Base-by-base conservation (phyloP, 2,113 vertebrate species). In the Tiliqua scincoides region DNA sequence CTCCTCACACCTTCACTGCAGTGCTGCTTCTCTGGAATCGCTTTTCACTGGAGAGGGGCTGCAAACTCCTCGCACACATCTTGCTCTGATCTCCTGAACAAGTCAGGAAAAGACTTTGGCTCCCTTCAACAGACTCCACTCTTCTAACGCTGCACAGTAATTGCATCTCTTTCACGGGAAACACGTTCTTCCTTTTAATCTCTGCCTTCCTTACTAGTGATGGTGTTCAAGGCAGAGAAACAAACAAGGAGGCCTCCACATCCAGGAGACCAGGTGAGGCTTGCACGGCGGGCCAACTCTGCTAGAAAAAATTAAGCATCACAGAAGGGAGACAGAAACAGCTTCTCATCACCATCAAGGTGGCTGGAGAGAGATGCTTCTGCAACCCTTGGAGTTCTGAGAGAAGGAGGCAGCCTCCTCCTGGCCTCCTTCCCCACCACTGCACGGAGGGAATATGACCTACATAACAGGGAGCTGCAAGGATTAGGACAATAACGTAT, bases 261-360 rank as follows among this genome's bases (percentile, higher is more conserved):
- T 92, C 95, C 96, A 95, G 90, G 90, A 91, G 92, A 93, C 85
- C 93, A 95, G 95, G 94, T 95, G 91, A 96, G 93, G 87, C 87
- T 79, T 92, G 83, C 89, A 82, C 91, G 87, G 94, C 94, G 93
- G 94, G 91, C 94, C 95, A 97, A 96, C 88, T 96, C 93, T 94
- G 94, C 93, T 92, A 83, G 87, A 91, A 93, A 79, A n/a, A 59
- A 78, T n/a, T 93, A 95, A 23, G 92, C 93, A 94, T 91, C 67
- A 91, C 74, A 92, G 79, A 61, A 40, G 87, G 91, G 95, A 96
- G 94, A 94, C 80, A 93, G 93, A 94, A 89, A 95, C 63, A 95
- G 94, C 89, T 94, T 93, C 94, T 95, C 96, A 96, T 96, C 96
- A 96, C 92, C 94, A 89, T 95, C 95, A 95, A 78, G 94, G 91